Evolutionary conservation across 2,113 vertebrate genomes (phyloP), one percentile per base, ranked within the genome.

Genomic region (Ophiodon elongatus): DNA sequence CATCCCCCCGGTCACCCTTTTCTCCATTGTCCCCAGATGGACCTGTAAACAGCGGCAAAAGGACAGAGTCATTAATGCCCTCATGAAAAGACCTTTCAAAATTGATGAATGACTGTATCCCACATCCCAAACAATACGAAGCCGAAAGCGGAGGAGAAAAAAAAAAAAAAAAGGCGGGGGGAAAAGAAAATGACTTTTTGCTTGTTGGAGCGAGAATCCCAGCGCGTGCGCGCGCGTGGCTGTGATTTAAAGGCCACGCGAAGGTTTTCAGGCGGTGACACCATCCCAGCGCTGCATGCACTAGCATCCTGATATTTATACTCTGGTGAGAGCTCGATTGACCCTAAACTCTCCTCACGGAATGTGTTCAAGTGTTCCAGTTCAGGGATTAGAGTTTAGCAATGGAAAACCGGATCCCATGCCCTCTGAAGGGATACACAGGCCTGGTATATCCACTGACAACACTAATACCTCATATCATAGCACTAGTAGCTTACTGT

Each of bases 1-100:
- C 73, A 0, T 95, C 93, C 13, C 96, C 97, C 60, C 25, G 73
- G 15, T 94, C 94, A 0, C 96, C 96, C 63, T 95, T 96, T 39
- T 95, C 95, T 1, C 96, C 96, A 90, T 91, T 96, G 41, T 43
- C 8, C 47, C 89, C 88, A 0, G 11, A 1, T 50, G 75, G 71
- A 75, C 92, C 71, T 71, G 83, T 85, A 35, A 70, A 67, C 35
- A 82, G 71, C 14, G 15, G 65, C 64, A 41, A 67, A 39, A 70
- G 37, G 43, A 70, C 79, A 64, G 23, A 76, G 52, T 72, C 68
- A 52, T 91, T 79, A 80, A 74, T 79, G 31, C 60, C 54, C 69
- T 39, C 21, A 4, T 79, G 69, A 84, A 87, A 87, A 82, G 59
- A 63, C 68, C 75, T 76, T 54, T 84, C 31, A 79, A 15, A 71